Percentiles rank a stretch among this genome's conserved stretches.
phyloP scores from a whole-genome alignment of 2,888 invertebrate species.

The Ceraclea dissimilis region DNA sequence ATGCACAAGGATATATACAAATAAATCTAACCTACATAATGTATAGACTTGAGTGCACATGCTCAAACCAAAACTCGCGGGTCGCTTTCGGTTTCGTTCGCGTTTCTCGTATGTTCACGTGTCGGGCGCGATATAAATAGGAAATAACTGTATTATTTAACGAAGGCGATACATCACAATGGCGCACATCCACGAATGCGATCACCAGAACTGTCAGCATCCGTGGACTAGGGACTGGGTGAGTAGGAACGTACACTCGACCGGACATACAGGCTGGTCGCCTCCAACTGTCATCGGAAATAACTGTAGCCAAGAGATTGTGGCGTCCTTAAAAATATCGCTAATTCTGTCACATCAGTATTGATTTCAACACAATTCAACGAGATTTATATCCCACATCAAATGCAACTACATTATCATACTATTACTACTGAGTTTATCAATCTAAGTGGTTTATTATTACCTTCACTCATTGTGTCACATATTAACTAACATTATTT shows the following conservation, averaged over 20 bases:
- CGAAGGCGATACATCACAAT: not conserved
- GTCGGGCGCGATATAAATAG: slow-evolving; percentile 5
- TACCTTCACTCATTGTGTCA: too few relatives aligned
- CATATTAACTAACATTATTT: too few relatives aligned
- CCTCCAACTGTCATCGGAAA: slow-evolving; percentile 14
- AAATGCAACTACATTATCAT: too few relatives aligned
- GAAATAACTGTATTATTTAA: not conserved
- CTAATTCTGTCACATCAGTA: slow-evolving; percentile 19
- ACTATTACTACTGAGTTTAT: too few relatives aligned
- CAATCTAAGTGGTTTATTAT: too few relatives aligned
- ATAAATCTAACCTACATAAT: not conserved
- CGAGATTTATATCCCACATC: too few relatives aligned
- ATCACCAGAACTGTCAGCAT: too few relatives aligned
- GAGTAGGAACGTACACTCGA: not conserved
- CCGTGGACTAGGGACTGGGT: too few relatives aligned
- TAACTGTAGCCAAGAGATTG: slow-evolving; percentile 1
- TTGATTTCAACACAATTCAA: slow-evolving; percentile 13
- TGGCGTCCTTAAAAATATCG: slow-evolving; percentile 7
- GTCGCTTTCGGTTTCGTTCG: not conserved
- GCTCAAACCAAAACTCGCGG: not conserved
- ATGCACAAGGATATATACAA: not conserved
- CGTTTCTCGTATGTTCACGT: not conserved
- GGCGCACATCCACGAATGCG: not conserved
- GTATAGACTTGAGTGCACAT: not conserved
- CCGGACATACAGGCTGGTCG: slow-evolving; percentile 2